Evolutionary conservation across 2,797 vertebrate species (phyloP).

Genomic region (Tangara arthus): DNA sequence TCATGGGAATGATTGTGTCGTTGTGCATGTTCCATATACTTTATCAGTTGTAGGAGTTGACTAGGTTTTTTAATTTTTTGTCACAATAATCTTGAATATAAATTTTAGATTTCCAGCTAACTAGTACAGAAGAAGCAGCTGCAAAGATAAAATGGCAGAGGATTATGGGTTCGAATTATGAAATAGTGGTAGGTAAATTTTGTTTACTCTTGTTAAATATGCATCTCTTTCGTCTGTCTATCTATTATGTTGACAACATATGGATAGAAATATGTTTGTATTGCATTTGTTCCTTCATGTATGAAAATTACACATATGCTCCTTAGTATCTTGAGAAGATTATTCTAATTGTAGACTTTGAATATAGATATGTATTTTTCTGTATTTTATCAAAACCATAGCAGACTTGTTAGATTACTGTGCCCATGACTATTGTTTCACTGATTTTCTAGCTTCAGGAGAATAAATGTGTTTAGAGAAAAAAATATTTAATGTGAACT

Average conservation of each 20-base stretch:
- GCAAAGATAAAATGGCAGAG: slow-evolving; percentile 87
- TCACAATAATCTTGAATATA: slow-evolving; percentile 5
- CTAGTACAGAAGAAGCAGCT: slow-evolving; percentile 73
- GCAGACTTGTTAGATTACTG: neutral
- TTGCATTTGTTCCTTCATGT: neutral
- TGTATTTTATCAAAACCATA: neutral
- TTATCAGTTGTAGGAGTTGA: neutral
- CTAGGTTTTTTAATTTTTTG: neutral
- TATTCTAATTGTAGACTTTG: neutral
- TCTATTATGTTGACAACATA: neutral
- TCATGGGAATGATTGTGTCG: neutral
- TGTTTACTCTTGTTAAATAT: neutral
- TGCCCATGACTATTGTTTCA: neutral
- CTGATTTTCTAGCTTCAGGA: neutral
- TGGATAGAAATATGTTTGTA: neutral
- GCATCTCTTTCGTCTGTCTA: neutral
- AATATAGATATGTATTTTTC: neutral
- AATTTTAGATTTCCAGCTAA: slow-evolving; percentile 67
- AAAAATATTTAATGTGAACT: neutral
- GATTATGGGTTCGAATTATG: slow-evolving; percentile 86
- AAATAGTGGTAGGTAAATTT: slow-evolving; percentile 86
- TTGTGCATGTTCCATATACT: neutral
- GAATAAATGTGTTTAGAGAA: neutral
- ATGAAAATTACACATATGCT: neutral
- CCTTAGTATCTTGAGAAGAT: neutral